Evolutionary conservation across 2,888 invertebrate genomes (phyloP), one percentile per base, ranked within the genome.

Genomic region (Himalopsyche anomala): DNA sequence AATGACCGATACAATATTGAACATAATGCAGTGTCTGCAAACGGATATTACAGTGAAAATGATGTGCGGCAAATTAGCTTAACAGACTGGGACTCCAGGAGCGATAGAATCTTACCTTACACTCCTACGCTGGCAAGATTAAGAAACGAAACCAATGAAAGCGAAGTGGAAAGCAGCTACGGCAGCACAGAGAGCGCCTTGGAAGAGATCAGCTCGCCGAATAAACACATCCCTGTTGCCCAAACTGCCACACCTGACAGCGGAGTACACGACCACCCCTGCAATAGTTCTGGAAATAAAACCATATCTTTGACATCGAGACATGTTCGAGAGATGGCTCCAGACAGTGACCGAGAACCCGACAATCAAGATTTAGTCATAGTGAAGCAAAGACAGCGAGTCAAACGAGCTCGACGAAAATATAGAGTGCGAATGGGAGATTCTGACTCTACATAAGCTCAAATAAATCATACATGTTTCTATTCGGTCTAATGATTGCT

Each of bases 361-460:
- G 92, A 92, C 83, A 93, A 93, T 80, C 91, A 91, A 0, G 94
- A 94, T 62, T 93, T 92, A 89, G 93, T 92, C 87, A 92, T 93
- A 9, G 90, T 93, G 80, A 93, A 93, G 89, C 94, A 94, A 89
- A 91, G 94, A 84, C 95, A 94, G 87, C 92, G 95, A 74, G 93
- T 95, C 62, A 94, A 95, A 90, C 94, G 94, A 89, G 94, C 94
- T 1, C 92, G 95, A 8, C 92, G 95, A 86, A 95, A 95, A 90
- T 94, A 95, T 90, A 93, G 95, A 89, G 94, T 93, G 90, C 95
- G 94, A 89, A 94, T 95, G 91, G 91, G 90, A 51, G 95, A 95
- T 88, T 95, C 95, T 0, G 95, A 95, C 90, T 95, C 95, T 81
- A 95, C 95, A 90, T 93, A 90, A 90, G 86, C 84, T 56, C 36